phyloP scores from a whole-genome alignment of 2,797 vertebrate genomes.

The Melanotaenia maccullochi region DNA sequence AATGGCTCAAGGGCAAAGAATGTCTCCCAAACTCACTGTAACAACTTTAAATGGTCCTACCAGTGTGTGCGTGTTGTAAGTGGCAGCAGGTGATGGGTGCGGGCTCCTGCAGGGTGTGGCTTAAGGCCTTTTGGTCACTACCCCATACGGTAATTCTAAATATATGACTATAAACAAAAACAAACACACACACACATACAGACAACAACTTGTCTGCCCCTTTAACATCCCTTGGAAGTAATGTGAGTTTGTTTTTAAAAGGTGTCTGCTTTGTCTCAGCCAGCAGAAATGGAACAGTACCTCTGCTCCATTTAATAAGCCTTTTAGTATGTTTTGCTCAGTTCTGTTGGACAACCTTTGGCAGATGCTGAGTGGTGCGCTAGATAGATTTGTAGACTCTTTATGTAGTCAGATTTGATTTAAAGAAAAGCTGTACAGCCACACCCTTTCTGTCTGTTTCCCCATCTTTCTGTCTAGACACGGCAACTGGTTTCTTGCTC shows the following conservation, averaged over 20 bases:
- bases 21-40: conserved; percentile 71
- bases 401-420: conserved; percentile 48
- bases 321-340: conserved; percentile 63
- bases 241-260: conserved; percentile 51
- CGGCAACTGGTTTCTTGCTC: not conserved
- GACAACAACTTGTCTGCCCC: conserved; percentile 12
- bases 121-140: conserved; percentile 28
- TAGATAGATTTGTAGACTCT: conserved; percentile 41
- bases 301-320: conserved; percentile 56
- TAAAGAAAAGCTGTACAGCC: conserved; percentile 22
- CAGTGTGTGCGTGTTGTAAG: conserved; percentile 48
- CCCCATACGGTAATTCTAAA: conserved; percentile 26
- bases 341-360: conserved; percentile 62
- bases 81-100: conserved; percentile 77
- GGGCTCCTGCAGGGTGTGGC: conserved; percentile 47
- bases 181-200: not conserved
- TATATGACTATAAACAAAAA: not conserved
- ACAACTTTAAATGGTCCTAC: conserved; percentile 63
- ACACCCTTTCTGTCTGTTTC: not conserved
- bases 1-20: conserved; percentile 62
- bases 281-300: conserved; percentile 55
- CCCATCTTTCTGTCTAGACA: not conserved
- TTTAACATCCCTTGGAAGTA: conserved; percentile 25
- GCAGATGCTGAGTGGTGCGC: conserved; percentile 58
- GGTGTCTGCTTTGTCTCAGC: conserved; percentile 65